Base-by-base conservation (phyloP, 2,113 vertebrate species). In the Tursiops truncatus region DNA sequence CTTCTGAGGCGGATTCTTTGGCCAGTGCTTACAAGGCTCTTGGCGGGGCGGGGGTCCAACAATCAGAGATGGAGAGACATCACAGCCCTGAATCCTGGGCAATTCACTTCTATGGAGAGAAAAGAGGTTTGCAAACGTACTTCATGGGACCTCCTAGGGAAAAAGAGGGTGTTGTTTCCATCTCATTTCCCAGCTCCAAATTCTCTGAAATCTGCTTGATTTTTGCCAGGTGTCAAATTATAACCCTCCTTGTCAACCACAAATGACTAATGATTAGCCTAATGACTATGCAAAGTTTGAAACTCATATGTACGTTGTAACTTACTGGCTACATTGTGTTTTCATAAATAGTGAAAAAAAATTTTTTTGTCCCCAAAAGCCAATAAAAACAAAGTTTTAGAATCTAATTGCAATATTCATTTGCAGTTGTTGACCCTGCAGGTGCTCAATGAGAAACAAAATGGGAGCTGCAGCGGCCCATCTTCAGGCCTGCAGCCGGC, bases 141-240 rank as follows among this genome's bases (percentile, higher is more conserved):
- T 97, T 96, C 97, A 84, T 90, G 86, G 68, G 97, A 98, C 97
- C 97, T 95, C 97, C 96, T 97, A 97, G 93, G 95, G 96, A 94
- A 98, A 91, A 60, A 63, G 65, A 85, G 97, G 91, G 95, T 97
- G 95, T 96, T 98, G 97, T 97, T 97, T 95, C 96, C 97, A 92
- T 98, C 89, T 97, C 97, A 94, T 97, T 98, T 98, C 93, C 93
- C 96, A 96, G 82, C 89, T 95, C 95, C 47, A 62, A 96, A 36
- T 89, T 91, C 95, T 97, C 92, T 81, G 53, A 97, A 96, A 97
- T 97, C 80, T n/a, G 92, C 95, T 92, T 97, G 96, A 98, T 97
- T 98, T 97, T 90, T 98, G 97, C 96, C 97, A 97, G 97, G 97
- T 98, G 97, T 98, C 97, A 97, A 97, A 98, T 95, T 97, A 98